These are phyloP conservation scores for Prunella fulvescens DNA, from an alignment of 2,113 vertebrate species.

Conservation along the genomic window DNA sequence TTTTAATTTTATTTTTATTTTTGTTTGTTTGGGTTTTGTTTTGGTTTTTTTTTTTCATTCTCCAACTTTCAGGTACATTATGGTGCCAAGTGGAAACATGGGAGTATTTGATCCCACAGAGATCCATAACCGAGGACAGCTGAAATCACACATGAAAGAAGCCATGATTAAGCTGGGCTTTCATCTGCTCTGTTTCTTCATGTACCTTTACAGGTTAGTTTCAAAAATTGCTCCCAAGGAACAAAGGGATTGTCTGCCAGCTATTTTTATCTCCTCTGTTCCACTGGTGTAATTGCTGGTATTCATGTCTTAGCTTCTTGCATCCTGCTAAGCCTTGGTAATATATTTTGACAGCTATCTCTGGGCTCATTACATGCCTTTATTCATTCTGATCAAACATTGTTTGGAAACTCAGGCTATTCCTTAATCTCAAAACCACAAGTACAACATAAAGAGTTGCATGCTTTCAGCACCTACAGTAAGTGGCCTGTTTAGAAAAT, in stretches of 20 bases:
- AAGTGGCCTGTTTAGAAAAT: not conserved
- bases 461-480: not conserved
- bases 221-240: not conserved
- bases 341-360: not conserved
- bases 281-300: not conserved
- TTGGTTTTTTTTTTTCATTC: not conserved
- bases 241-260: not conserved
- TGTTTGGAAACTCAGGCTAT: not conserved
- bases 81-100: slow-evolving; percentile 97
- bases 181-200: slow-evolving; percentile 98
- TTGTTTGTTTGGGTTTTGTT: not conserved
- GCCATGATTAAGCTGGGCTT: slow-evolving; percentile 98
- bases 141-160: slow-evolving; percentile 98
- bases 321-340: not conserved
- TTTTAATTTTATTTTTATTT: not conserved
- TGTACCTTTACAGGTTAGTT: slow-evolving; percentile 95
- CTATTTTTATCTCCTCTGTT: not conserved
- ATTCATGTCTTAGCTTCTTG: not conserved
- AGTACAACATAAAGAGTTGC: not conserved
- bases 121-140: slow-evolving; percentile 96
- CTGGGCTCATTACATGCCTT: not conserved
- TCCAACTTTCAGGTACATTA: slow-evolving; percentile 79
- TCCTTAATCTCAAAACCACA: not conserved
- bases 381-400: not conserved
- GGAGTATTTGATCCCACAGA: slow-evolving; percentile 98